phyloP scores from a whole-genome alignment of 2,888 invertebrate genomes.

The Heliconius cydno region DNA sequence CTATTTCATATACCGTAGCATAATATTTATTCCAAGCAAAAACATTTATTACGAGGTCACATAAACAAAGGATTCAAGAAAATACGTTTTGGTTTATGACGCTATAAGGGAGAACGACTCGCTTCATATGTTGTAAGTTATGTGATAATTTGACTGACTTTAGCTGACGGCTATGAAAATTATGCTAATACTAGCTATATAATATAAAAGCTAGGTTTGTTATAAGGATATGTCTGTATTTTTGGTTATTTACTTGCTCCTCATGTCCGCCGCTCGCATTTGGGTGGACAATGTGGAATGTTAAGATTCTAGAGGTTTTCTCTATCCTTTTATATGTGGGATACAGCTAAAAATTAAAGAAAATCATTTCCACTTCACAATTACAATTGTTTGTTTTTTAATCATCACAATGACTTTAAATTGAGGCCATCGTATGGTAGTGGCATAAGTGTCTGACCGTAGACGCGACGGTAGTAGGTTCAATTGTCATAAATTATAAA shows the following conservation, averaged over 20 bases:
- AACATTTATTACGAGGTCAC: constrained; percentile 17
- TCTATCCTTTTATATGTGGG: too few species aligned
- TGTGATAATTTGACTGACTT: constrained; percentile 26
- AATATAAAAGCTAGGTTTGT: neutral
- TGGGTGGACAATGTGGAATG: too few species aligned
- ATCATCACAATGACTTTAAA: too few species aligned
- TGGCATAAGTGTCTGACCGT: neutral
- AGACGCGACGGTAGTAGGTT: neutral
- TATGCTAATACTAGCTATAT: neutral
- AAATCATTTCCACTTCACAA: too few species aligned
- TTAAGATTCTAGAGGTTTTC: too few species aligned
- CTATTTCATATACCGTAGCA: neutral
- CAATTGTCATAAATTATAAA: neutral
- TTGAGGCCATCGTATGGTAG: neutral
- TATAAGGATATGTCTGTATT: neutral
- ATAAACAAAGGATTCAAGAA: constrained; percentile 25
- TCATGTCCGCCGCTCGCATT: neutral
- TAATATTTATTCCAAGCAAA: constrained; percentile 2
- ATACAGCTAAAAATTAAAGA: too few species aligned
- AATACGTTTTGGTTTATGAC: constrained; percentile 25
- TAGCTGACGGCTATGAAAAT: neutral
- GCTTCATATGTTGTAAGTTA: constrained; percentile 14
- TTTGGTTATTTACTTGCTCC: neutral
- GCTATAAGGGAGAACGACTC: constrained; percentile 21
- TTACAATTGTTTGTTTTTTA: too few species aligned